Percentiles rank a stretch among this genome's conserved stretches.
These are phyloP conservation scores for Drosophila kanekoi DNA, from an alignment of 2,888 invertebrate genomes.

Conservation along the genomic window DNA sequence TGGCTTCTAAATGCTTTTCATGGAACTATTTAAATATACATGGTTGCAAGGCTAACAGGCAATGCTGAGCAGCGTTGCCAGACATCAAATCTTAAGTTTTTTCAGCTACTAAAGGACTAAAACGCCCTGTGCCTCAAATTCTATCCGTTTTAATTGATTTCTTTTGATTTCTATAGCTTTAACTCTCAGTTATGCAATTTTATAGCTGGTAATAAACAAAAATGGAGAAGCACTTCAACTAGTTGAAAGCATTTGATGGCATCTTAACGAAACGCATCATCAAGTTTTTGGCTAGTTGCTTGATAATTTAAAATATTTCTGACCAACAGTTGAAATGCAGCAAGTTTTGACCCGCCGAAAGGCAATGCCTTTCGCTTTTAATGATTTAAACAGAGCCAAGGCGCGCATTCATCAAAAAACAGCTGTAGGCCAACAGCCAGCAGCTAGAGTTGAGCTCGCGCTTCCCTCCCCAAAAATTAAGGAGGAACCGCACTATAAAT, in stretches of 20 bases:
- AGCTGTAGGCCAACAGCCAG: conserved; percentile 39
- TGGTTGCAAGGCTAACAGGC: too few relatives aligned
- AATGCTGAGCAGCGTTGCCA: too few relatives aligned
- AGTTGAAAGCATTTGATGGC: conserved; percentile 28
- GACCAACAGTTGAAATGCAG: conserved; percentile 9
- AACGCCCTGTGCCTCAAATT: too few relatives aligned
- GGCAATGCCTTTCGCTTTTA: conserved; percentile 25
- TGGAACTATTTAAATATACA: too few relatives aligned
- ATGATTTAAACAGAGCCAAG: conserved; percentile 56
- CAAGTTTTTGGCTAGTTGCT: background rate
- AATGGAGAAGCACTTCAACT: conserved; percentile 7
- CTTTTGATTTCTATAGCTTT: background rate
- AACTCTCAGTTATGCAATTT: conserved; percentile 7
- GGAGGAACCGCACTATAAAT: conserved; percentile 72
- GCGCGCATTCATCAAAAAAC: conserved; percentile 48
- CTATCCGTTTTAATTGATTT: too few relatives aligned
- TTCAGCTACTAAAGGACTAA: too few relatives aligned
- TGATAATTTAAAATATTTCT: conserved; percentile 10
- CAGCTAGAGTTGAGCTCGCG: background rate
- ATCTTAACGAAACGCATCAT: conserved; percentile 10
- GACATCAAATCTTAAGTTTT: too few relatives aligned
- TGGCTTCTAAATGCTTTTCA: too few relatives aligned
- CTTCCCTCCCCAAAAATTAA: too few relatives aligned
- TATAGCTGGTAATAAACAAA: background rate
- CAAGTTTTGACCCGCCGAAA: too few relatives aligned